A percentile compares a stretch with the other conserved stretches of the same genome.
phyloP scores from a whole-genome alignment of 2,113 vertebrate species.

The Lepisosteus oculatus region DNA sequence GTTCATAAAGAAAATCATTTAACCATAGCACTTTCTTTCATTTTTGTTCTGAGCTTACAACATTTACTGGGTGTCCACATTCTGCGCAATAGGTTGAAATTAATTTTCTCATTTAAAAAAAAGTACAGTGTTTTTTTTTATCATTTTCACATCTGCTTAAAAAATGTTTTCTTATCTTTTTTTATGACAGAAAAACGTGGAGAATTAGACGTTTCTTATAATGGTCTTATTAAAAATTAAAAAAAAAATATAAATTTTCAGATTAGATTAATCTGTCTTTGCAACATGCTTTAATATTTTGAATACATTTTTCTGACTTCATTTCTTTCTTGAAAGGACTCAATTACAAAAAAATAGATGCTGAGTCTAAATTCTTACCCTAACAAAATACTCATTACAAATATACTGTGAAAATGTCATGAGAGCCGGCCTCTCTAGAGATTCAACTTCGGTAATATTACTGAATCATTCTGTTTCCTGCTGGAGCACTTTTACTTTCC shows the following conservation, averaged over 20 bases:
- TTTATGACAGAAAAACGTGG: background rate
- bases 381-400: too few species aligned
- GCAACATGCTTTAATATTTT: too few species aligned
- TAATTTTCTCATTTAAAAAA: background rate
- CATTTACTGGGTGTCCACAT: background rate
- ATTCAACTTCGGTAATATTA: background rate
- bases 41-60: background rate
- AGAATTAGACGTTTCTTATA: too few species aligned
- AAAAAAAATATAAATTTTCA: too few species aligned
- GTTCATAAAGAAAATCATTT: too few species aligned
- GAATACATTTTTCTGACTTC: too few species aligned
- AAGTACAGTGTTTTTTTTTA: background rate
- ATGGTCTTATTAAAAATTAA: too few species aligned
- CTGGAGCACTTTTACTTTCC: too few species aligned
- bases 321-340: too few species aligned
- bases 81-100: background rate
- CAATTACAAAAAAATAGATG: too few species aligned
- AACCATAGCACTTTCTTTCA: background rate
- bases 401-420: background rate
- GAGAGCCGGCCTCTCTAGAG: slow-evolving; percentile 59
- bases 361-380: too few species aligned
- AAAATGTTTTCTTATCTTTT: slow-evolving; percentile 7
- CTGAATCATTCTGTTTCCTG: background rate
- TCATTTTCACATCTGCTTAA: background rate
- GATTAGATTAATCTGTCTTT: too few species aligned